Evolutionary conservation across 2,888 invertebrate genomes (phyloP).

Genomic region (Drosophila dives): DNA sequence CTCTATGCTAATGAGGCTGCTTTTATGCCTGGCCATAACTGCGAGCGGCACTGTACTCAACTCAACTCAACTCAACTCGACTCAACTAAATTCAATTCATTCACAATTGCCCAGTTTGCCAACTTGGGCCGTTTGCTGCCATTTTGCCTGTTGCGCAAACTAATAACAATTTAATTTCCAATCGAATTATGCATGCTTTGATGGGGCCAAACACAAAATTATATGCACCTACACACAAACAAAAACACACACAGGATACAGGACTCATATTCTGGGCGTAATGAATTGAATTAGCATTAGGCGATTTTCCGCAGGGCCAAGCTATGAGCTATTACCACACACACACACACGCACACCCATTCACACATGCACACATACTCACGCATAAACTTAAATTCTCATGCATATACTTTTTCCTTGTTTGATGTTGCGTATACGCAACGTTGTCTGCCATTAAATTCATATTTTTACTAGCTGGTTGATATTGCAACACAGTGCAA

Average conservation of each 20-base stretch:
- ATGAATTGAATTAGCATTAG: slow-evolving; percentile 65
- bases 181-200: slow-evolving; percentile 71
- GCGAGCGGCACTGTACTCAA: slow-evolving; percentile 39
- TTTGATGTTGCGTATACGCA: slow-evolving; percentile 44
- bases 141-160: slow-evolving; percentile 63
- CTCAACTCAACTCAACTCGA: slow-evolving; percentile 3
- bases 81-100: slow-evolving; percentile 11
- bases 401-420: background rate
- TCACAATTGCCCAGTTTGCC: slow-evolving; percentile 7
- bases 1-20: slow-evolving; percentile 67
- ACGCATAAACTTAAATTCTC: background rate
- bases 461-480: background rate
- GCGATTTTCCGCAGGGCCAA: slow-evolving; percentile 50
- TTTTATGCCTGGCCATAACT: slow-evolving; percentile 66
- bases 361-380: background rate
- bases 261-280: slow-evolving; percentile 26
- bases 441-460: background rate
- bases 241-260: slow-evolving; percentile 4
- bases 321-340: slow-evolving; percentile 22
- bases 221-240: slow-evolving; percentile 10
- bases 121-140: background rate
- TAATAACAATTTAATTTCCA: slow-evolving; percentile 77
- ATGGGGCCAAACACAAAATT: slow-evolving; percentile 32
- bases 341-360: background rate
- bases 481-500: background rate